These are phyloP conservation scores for Urocolius indicus DNA, from an alignment of 2,113 vertebrate genomes.

Conservation along the genomic window DNA sequence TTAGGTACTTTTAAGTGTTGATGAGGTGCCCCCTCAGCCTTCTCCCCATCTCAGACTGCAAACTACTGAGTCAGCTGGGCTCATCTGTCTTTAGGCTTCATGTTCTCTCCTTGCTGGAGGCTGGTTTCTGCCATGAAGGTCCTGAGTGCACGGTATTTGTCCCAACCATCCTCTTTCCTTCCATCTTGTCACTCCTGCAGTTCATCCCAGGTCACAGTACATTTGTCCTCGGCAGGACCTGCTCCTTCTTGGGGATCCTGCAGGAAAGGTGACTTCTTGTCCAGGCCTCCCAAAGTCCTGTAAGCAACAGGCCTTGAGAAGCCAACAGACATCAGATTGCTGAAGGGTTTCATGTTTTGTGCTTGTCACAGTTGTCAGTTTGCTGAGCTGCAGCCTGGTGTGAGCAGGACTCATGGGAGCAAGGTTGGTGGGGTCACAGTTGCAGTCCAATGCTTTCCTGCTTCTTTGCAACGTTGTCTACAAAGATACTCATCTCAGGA, in stretches of 20 bases:
- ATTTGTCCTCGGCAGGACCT: neutral
- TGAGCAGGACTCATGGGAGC: neutral
- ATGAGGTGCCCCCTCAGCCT: too few species aligned
- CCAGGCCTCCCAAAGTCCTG: neutral
- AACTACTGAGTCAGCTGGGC: neutral
- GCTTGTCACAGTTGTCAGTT: neutral
- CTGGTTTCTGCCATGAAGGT: neutral
- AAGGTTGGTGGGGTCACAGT: neutral
- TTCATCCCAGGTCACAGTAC: neutral
- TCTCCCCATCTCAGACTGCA: neutral
- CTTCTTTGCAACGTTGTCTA: neutral
- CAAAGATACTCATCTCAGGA: neutral
- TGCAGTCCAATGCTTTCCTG: neutral
- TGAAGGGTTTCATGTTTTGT: neutral
- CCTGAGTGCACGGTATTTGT: neutral
- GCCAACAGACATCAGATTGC: neutral
- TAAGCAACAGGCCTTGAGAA: neutral
- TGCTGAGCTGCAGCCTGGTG: neutral
- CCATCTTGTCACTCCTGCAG: neutral
- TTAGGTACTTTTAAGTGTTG: too few species aligned
- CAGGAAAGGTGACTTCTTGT: neutral
- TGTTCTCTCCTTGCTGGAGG: neutral
- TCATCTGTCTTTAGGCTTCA: neutral
- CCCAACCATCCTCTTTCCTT: neutral
- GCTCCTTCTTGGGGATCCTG: neutral